phyloP scores from a whole-genome alignment of 2,113 vertebrate species.

The Xenopus laevis region DNA sequence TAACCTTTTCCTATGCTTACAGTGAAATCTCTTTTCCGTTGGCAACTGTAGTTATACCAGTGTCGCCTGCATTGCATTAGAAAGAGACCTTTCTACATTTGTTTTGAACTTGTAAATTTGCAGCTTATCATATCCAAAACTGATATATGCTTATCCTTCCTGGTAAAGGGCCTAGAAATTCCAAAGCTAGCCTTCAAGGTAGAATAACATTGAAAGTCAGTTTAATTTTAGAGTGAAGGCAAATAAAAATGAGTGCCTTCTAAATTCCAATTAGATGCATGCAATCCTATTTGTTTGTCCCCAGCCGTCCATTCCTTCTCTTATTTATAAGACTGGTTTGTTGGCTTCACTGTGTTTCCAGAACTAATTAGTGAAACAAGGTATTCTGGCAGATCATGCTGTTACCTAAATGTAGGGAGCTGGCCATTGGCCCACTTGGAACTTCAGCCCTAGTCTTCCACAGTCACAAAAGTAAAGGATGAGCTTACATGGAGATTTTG shows the following conservation, averaged over 20 bases:
- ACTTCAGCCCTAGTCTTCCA: constrained; percentile 10
- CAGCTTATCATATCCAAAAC: no score
- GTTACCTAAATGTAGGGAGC: constrained; percentile 31
- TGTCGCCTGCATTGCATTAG: no score
- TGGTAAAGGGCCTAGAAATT: no score
- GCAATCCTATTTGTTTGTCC: constrained; percentile 30
- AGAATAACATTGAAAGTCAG: no score
- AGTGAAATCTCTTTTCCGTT: no score
- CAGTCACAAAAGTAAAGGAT: constrained; percentile 27
- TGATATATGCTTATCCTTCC: no score
- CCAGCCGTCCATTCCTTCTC: constrained; percentile 35
- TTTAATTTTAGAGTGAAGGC: no score
- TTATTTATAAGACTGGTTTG: constrained; percentile 38
- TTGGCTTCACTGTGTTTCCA: constrained; percentile 30
- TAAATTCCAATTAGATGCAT: constrained; percentile 20
- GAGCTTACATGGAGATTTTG: constrained; percentile 38
- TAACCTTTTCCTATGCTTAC: no score
- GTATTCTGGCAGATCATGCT: constrained; percentile 33
- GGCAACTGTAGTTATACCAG: no score
- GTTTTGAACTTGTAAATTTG: no score
- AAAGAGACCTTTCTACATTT: no score
- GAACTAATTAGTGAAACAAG: constrained; percentile 35
- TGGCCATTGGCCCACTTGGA: constrained; percentile 28
- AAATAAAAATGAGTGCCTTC: not conserved
- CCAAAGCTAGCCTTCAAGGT: no score